Evolutionary conservation across 2,113 vertebrate genomes (phyloP).

Genomic region (Atractosteus spatula): DNA sequence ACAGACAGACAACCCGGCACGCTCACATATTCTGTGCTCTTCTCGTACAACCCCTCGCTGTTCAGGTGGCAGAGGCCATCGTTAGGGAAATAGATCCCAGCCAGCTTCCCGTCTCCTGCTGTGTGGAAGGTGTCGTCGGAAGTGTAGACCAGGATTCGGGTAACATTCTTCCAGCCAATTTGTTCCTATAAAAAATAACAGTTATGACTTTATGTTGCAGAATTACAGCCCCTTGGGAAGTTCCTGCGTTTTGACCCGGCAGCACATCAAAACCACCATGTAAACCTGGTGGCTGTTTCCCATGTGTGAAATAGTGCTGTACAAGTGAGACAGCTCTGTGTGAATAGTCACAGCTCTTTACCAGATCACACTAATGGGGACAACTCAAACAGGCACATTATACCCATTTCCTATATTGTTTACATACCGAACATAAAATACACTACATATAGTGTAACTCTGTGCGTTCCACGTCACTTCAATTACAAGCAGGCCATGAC

Average conservation of each 20-base stretch:
- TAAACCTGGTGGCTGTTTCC: no score
- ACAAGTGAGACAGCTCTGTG: conserved; percentile 8
- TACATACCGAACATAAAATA: no score
- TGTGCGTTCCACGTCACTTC: no score
- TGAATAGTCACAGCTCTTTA: conserved; percentile 2
- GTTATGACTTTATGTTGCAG: neutral
- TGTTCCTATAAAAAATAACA: conserved; percentile 46
- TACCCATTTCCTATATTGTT: no score
- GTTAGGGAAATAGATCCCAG: conserved; percentile 66
- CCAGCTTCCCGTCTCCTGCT: conserved; percentile 73
- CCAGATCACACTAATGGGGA: neutral
- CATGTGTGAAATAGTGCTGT: no score
- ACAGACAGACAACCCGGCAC: neutral
- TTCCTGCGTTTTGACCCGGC: no score
- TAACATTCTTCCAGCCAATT: conserved; percentile 72
- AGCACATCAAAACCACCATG: no score
- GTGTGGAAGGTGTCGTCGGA: conserved; percentile 76
- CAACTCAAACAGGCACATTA: no score
- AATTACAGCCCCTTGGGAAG: no score
- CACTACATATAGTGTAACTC: no score
- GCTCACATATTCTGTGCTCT: conserved; percentile 56
- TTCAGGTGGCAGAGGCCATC: conserved; percentile 72
- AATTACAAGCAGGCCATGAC: no score
- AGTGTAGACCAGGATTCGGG: conserved; percentile 72
- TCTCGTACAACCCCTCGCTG: conserved; percentile 52